phyloP scores from a whole-genome alignment of 2,888 invertebrate genomes.

The Miltochrista miniata region DNA sequence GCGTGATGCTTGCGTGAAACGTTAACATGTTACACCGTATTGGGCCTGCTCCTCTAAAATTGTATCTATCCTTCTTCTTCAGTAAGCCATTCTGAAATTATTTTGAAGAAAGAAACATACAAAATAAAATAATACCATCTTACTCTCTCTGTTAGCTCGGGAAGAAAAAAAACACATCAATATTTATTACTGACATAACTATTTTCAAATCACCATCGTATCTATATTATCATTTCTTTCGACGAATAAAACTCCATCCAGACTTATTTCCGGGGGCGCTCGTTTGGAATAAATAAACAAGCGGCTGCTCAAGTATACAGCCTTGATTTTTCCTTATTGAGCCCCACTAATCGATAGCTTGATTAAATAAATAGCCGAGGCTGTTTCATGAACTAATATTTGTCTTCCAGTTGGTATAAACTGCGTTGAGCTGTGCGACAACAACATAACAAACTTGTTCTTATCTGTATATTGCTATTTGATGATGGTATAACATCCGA shows the following conservation, averaged over 20 bases:
- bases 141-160: too few species aligned
- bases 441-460: too few species aligned
- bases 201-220: constrained; percentile 10
- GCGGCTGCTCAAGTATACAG: constrained; percentile 50
- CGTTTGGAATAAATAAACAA: constrained; percentile 76
- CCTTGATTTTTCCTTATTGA: constrained; percentile 69
- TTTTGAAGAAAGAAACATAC: too few species aligned
- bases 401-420: constrained; percentile 13
- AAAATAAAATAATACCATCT: too few species aligned
- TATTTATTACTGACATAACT: background rate
- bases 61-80: too few species aligned
- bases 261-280: constrained; percentile 70
- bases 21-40: too few species aligned
- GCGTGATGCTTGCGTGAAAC: too few species aligned
- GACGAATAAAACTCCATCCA: constrained; percentile 53
- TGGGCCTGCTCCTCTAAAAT: too few species aligned
- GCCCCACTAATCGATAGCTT: constrained; percentile 59
- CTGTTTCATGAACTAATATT: constrained; percentile 39
- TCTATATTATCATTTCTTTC: constrained; percentile 20
- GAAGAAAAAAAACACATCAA: too few species aligned
- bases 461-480: too few species aligned
- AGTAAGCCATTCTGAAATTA: too few species aligned
- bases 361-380: constrained; percentile 60
- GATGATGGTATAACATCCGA: too few species aligned
- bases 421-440: background rate